phyloP scores from a whole-genome alignment of 2,888 invertebrate species.

The Drosophila koepferae region DNA sequence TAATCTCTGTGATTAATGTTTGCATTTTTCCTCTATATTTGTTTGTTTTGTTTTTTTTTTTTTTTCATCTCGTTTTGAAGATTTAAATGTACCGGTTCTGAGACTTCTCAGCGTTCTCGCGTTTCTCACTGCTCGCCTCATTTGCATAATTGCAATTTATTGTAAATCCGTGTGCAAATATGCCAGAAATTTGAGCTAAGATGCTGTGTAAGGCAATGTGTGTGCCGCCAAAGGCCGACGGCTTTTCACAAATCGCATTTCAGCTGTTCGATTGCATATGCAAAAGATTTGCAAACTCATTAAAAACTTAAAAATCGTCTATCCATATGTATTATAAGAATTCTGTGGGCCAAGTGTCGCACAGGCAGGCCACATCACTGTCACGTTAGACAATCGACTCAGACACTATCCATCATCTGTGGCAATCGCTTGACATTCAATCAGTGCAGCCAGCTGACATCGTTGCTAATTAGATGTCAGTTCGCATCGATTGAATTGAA shows the following conservation, averaged over 20 bases:
- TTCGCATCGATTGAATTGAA: constrained; percentile 27
- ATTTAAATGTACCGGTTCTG: constrained; percentile 41
- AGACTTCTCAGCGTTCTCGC: constrained; percentile 15
- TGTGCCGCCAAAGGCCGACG: constrained; percentile 63
- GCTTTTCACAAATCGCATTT: constrained; percentile 61
- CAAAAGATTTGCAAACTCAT: constrained; percentile 47
- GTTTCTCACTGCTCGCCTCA: constrained; percentile 33
- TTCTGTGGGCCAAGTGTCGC: constrained; percentile 20
- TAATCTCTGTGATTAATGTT: constrained; percentile 69
- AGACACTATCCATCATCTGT: constrained; percentile 55
- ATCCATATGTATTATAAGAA: background rate
- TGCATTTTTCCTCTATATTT: constrained; percentile 11
- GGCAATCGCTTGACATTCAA: constrained; percentile 53
- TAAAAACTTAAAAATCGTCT: constrained; percentile 17
- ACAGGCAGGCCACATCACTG: constrained; percentile 24
- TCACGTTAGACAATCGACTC: constrained; percentile 43
- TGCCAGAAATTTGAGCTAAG: constrained; percentile 66
- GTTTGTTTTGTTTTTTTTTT: background rate
- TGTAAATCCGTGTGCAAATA: constrained; percentile 76
- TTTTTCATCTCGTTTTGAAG: constrained; percentile 3
- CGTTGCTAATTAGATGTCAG: constrained; percentile 63
- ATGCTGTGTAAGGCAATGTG: constrained; percentile 57
- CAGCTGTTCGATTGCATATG: constrained; percentile 6
- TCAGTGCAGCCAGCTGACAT: constrained; percentile 48
- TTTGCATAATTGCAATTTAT: constrained; percentile 80